phyloP scores from a whole-genome alignment of 2,888 invertebrate genomes.

The Sepioteuthis lessoniana region DNA sequence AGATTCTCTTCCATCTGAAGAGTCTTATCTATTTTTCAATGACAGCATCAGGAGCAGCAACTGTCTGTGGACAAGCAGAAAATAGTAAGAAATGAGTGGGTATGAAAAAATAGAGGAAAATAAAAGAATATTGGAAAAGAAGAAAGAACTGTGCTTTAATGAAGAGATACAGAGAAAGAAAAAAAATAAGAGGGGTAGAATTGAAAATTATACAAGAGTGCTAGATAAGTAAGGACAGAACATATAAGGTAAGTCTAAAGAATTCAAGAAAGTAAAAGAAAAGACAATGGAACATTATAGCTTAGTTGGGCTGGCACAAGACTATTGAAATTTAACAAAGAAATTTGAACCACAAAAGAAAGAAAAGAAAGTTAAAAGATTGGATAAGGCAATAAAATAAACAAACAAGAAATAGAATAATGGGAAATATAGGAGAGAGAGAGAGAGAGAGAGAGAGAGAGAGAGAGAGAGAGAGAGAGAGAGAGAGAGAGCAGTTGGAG shows the following conservation, averaged over 20 bases:
- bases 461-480: neutral
- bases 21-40: neutral
- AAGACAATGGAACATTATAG: neutral
- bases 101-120: neutral
- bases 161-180: neutral
- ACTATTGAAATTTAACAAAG: neutral
- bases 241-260: neutral
- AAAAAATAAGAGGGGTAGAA: neutral
- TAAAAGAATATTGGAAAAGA: neutral
- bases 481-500: neutral
- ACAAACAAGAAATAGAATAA: neutral
- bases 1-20: constrained; percentile 15
- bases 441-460: neutral
- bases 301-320: neutral
- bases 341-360: too few relatives aligned
- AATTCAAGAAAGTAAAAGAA: too few relatives aligned
- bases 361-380: neutral
- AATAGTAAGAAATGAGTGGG: neutral
- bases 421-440: neutral
- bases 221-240: neutral
- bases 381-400: neutral
- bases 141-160: neutral
- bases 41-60: constrained; percentile 4
- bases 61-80: neutral
- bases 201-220: neutral